Evolutionary conservation across 2,797 vertebrate species (phyloP).

Genomic region (Amblyopsis hoosieri): DNA sequence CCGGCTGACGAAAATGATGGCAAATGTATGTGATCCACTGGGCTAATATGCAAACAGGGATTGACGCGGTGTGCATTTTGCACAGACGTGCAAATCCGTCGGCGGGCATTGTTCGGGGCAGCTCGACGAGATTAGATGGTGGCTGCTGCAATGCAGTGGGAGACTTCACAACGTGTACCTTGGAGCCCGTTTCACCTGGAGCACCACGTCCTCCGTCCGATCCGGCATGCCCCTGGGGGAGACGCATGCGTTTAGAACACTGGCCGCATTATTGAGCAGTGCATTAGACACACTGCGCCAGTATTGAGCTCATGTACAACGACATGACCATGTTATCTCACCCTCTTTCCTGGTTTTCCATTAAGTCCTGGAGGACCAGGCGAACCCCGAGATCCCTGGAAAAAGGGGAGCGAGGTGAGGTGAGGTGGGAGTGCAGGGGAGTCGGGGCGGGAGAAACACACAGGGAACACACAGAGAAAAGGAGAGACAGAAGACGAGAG

Average conservation of each 20-base stretch:
- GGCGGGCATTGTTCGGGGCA: neutral
- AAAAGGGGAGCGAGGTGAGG: neutral
- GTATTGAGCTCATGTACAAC: no score
- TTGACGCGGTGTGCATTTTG: neutral
- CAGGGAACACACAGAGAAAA: conserved; percentile 28
- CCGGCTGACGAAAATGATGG: no score
- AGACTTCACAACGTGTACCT: conserved; percentile 69
- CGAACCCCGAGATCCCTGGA: conserved; percentile 83
- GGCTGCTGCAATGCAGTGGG: conserved; percentile 26
- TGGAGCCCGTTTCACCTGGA: conserved; percentile 87
- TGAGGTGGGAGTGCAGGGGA: neutral
- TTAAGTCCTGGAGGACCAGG: conserved; percentile 77
- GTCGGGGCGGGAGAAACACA: conserved; percentile 14
- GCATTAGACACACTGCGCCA: conserved; percentile 13
- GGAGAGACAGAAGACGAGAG: conserved; percentile 11
- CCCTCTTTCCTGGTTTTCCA: conserved; percentile 86
- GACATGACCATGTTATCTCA: conserved; percentile 60
- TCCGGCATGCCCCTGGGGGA: conserved; percentile 83
- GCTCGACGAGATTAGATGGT: conserved; percentile 23
- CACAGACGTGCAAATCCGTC: neutral
- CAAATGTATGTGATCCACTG: no score
- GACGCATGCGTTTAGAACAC: conserved; percentile 26
- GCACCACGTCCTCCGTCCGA: conserved; percentile 85
- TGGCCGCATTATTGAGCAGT: conserved; percentile 2
- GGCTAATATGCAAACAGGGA: neutral